Conservation (phyloP, 2,797 vertebrate genomes). For the Cygnus olor region DNA sequence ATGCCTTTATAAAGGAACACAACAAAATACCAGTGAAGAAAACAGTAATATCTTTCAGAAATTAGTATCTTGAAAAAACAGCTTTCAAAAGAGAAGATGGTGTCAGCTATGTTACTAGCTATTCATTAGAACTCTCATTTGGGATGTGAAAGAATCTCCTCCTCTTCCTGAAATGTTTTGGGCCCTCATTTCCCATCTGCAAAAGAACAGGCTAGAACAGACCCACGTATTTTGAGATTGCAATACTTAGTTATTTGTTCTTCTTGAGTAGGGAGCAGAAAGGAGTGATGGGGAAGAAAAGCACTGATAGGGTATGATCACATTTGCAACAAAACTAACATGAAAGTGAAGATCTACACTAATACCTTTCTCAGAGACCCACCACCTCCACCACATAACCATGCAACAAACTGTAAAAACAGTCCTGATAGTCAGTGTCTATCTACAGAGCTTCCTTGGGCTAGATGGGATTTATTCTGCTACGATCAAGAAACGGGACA, state of each 20-base stretch:
- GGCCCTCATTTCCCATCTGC: not conserved
- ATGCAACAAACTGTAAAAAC: not conserved
- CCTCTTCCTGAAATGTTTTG: not conserved
- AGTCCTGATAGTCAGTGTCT: not conserved
- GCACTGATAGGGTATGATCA: not conserved
- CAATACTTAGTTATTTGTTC: not conserved
- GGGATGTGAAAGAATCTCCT: not conserved
- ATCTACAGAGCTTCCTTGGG: not conserved
- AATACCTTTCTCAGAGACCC: not conserved
- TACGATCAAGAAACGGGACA: not conserved
- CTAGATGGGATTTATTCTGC: not conserved
- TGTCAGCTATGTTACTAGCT: not conserved
- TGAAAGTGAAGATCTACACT: not conserved
- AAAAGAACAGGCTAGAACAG: not conserved
- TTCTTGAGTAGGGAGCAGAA: not conserved
- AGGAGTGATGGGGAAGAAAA: not conserved
- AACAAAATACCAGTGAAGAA: not conserved
- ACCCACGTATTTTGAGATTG: not conserved
- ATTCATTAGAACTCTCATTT: not conserved
- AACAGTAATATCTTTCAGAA: not conserved
- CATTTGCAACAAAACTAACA: not conserved
- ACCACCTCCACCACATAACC: not conserved
- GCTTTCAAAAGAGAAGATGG: not conserved
- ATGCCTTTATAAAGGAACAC: not conserved
- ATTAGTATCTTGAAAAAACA: not conserved